Conservation (phyloP, 2,113 vertebrate genomes). For the Parus major region DNA sequence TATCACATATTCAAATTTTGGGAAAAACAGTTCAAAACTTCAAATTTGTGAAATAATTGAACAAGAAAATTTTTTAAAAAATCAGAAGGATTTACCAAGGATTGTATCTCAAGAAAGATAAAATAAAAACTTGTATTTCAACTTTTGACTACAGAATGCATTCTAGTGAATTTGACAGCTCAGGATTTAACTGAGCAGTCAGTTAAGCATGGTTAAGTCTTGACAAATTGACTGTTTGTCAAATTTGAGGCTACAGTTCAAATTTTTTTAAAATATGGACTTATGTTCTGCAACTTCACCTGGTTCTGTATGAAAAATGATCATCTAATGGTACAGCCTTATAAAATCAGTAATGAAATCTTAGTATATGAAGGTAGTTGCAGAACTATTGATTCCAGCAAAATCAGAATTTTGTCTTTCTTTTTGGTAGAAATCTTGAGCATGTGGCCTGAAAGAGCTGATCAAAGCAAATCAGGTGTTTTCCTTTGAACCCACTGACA, state of each 20-base stretch:
- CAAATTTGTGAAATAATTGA: not conserved
- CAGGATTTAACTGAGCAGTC: not conserved
- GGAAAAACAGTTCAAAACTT: not conserved
- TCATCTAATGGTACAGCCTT: not conserved
- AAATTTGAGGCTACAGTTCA: not conserved
- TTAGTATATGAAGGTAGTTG: fast-evolving
- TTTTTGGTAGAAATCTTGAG: not conserved
- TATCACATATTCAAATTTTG: not conserved
- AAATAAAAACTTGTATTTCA: not conserved
- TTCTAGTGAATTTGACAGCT: not conserved
- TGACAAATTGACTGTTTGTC: not conserved
- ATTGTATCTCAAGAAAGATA: not conserved
- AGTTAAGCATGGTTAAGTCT: not conserved
- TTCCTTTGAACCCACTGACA: not conserved
- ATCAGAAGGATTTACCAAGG: not conserved
- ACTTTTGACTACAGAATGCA: not conserved
- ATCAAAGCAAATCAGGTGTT: not conserved
- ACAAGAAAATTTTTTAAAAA: not conserved
- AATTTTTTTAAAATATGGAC: not conserved
- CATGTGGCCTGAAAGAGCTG: not conserved
- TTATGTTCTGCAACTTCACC: not conserved
- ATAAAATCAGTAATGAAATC: not conserved
- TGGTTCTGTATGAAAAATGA: not conserved
- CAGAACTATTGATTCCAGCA: not conserved
- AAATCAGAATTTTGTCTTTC: not conserved